Evolutionary conservation across 2,113 vertebrate genomes (phyloP).

Genomic region (Hypomesus transpacificus): DNA sequence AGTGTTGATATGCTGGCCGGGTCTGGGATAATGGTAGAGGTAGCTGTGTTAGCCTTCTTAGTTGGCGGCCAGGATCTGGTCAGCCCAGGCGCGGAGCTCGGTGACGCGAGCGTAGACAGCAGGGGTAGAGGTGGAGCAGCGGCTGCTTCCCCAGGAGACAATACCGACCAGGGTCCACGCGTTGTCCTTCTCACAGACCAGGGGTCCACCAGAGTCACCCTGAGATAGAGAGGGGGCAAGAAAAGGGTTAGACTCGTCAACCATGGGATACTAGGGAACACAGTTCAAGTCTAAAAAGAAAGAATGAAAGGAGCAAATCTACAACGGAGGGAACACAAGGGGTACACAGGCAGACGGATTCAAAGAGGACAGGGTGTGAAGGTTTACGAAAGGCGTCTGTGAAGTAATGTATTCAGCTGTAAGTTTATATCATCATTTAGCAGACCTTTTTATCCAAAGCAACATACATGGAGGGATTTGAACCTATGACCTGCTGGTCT

Average conservation of each 20-base stretch:
- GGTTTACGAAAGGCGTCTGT: too few species aligned
- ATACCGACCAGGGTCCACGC: conserved; percentile 72
- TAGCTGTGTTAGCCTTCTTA: conserved; percentile 31
- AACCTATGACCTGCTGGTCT: too few species aligned
- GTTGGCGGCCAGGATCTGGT: conserved; percentile 70
- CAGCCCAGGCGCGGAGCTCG: conserved; percentile 64
- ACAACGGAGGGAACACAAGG: neutral
- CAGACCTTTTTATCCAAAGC: too few species aligned
- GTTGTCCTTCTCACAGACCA: conserved; percentile 67
- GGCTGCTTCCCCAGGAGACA: conserved; percentile 74
- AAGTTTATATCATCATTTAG: too few species aligned
- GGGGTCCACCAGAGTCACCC: conserved; percentile 71
- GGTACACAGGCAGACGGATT: neutral
- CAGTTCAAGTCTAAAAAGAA: too few species aligned
- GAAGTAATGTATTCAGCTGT: too few species aligned
- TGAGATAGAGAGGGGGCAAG: conserved; percentile 28
- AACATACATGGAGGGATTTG: too few species aligned
- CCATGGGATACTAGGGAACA: too few species aligned
- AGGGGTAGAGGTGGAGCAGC: conserved; percentile 63
- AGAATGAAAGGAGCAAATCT: too few species aligned
- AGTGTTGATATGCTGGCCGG: neutral
- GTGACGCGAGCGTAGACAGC: conserved; percentile 73
- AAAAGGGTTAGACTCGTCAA: neutral
- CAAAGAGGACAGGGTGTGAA: neutral
- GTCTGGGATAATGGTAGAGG: neutral